Percentiles rank a stretch among this genome's conserved stretches.
Conservation (phyloP, 2,888 invertebrate genomes). For the Poecilobothrus nobilitatus region DNA sequence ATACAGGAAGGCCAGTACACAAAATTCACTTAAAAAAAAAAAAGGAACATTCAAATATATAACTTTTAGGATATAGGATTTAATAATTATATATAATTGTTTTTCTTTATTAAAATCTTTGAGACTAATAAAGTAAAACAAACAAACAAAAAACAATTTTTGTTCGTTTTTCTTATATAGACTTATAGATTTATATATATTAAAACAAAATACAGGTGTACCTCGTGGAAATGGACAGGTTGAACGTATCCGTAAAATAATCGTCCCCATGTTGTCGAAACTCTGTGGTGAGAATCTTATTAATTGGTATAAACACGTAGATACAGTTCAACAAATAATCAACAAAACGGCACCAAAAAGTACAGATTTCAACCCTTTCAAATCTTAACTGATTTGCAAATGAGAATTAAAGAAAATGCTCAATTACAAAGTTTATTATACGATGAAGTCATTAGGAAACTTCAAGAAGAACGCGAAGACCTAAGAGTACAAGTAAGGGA, state of each 20-base stretch:
- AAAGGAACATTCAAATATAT: too few relatives aligned
- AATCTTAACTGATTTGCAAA: constrained; percentile 21
- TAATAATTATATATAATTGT: too few relatives aligned
- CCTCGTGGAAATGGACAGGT: constrained; percentile 6
- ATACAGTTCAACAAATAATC: not conserved
- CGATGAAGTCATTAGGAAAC: constrained; percentile 9
- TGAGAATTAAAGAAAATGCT: constrained; percentile 14
- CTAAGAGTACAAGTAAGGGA: constrained; percentile 16
- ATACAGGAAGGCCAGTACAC: too few relatives aligned
- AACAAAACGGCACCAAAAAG: not conserved
- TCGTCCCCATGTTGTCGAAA: not conserved
- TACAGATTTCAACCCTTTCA: constrained; percentile 19
- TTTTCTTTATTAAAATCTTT: too few relatives aligned
- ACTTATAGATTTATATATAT: too few relatives aligned
- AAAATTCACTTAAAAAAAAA: too few relatives aligned
- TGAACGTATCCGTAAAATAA: not conserved
- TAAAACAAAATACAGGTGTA: too few relatives aligned
- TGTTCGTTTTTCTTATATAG: too few relatives aligned
- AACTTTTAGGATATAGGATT: too few relatives aligned
- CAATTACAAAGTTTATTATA: constrained; percentile 15
- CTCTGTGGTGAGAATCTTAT: too few relatives aligned
- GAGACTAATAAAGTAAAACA: too few relatives aligned
- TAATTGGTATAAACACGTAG: constrained; percentile 7
- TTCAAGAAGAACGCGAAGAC: constrained; percentile 10
- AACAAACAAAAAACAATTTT: too few relatives aligned